Percentiles rank a stretch among this genome's conserved stretches.
Conservation (phyloP, 2,797 vertebrate genomes). For the Lutjanus campechanus region DNA sequence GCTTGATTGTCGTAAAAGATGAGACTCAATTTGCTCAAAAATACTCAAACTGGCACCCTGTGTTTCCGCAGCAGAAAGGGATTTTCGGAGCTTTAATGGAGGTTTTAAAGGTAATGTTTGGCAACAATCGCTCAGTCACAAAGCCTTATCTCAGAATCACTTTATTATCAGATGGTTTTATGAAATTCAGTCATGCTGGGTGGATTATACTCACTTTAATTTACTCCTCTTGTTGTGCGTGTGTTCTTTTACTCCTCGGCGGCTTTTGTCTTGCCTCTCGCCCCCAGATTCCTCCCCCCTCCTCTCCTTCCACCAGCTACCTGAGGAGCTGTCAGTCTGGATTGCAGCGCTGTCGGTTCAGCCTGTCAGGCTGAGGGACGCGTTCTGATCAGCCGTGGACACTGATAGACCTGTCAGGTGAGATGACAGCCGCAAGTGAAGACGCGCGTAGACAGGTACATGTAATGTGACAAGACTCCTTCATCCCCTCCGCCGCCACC, state of each 20-base stretch:
- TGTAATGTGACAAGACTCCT: constrained; percentile 79
- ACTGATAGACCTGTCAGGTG: constrained; percentile 86
- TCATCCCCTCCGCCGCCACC: constrained; percentile 44
- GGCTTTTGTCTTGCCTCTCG: constrained; percentile 20
- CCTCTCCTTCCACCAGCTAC: constrained; percentile 60
- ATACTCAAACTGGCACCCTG: constrained; percentile 52
- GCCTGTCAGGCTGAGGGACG: constrained; percentile 82
- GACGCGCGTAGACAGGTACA: constrained; percentile 81
- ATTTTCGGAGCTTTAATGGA: constrained; percentile 47
- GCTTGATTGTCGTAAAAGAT: constrained; percentile 59
- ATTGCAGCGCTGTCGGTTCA: constrained; percentile 76
- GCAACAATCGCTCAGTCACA: constrained; percentile 23
- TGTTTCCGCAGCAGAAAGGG: constrained; percentile 33
- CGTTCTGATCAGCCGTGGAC: constrained; percentile 78
- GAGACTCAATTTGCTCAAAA: constrained; percentile 66
- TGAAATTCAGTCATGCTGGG: constrained; percentile 29
- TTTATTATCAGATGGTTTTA: constrained; percentile 34
- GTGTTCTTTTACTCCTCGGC: constrained; percentile 27
- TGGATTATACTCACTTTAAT: constrained; percentile 47
- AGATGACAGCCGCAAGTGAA: constrained; percentile 79
- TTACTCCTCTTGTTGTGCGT: constrained; percentile 39
- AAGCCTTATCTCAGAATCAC: constrained; percentile 33
- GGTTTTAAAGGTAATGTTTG: constrained; percentile 50
- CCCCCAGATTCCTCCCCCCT: constrained; percentile 12
- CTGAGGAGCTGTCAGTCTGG: constrained; percentile 85